These are phyloP conservation scores for Vollenhovia emeryi DNA, from an alignment of 1,140 invertebrate species.

Conservation along the genomic window DNA sequence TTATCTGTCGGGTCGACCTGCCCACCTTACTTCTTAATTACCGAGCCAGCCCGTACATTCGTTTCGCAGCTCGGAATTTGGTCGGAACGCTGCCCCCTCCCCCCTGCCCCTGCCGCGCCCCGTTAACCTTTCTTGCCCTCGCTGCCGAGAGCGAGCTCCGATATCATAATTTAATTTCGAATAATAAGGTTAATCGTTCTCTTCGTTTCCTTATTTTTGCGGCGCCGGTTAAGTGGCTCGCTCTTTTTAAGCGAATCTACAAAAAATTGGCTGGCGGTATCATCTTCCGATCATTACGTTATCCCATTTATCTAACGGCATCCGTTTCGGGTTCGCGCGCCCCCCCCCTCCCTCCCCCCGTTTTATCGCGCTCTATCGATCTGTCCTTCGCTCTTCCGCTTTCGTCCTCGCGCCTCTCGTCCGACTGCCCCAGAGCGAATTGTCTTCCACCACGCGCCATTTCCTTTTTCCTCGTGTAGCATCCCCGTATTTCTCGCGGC, in stretches of 20 bases:
- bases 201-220: background rate
- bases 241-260: background rate
- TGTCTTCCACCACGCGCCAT: background rate
- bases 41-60: constrained; percentile 62
- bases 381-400: background rate
- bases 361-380: constrained; percentile 6
- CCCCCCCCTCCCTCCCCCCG: too few relatives aligned
- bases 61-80: constrained; percentile 61
- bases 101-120: constrained; percentile 10
- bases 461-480: background rate
- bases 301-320: background rate
- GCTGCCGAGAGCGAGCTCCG: constrained; percentile 7
- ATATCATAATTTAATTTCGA: constrained; percentile 34
- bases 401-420: background rate
- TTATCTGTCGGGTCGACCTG: constrained; percentile 57
- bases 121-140: background rate
- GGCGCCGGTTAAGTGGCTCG: background rate
- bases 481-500: constrained; percentile 25
- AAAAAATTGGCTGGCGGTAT: background rate
- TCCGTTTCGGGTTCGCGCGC: background rate
- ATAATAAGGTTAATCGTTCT: background rate
- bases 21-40: constrained; percentile 71
- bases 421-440: background rate
- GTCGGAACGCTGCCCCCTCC: constrained; percentile 54
- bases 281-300: background rate